Percentiles rank a stretch among this genome's conserved stretches.
Conservation (phyloP, 2,113 vertebrate genomes). For the Gadus macrocephalus region DNA sequence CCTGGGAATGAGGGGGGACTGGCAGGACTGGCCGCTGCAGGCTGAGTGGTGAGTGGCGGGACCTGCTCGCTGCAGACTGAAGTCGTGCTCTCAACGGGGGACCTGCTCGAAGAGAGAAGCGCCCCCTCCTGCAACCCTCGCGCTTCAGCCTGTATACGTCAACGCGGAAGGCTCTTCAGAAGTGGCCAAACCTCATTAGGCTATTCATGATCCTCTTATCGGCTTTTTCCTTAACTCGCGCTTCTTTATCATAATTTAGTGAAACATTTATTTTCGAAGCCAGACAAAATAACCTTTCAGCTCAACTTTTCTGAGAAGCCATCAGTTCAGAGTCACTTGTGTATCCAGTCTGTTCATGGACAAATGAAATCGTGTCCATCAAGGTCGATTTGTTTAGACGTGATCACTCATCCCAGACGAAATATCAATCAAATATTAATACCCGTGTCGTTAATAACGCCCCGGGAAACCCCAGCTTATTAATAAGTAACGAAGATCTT, state of each 20-base stretch:
- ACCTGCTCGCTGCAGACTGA: no score
- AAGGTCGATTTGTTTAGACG: no score
- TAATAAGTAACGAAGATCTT: slow-evolving; percentile 48
- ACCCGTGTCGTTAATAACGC: slow-evolving; percentile 13
- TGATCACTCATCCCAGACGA: slow-evolving; percentile 17
- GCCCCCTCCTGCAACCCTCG: slow-evolving; percentile 17
- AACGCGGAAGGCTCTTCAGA: neutral
- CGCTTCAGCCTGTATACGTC: neutral
- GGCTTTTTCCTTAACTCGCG: neutral
- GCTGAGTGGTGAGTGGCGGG: no score
- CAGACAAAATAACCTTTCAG: neutral
- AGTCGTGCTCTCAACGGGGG: slow-evolving; percentile 6
- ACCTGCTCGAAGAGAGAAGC: neutral
- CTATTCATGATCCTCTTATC: neutral
- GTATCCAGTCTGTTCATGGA: neutral
- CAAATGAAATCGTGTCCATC: no score
- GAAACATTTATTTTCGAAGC: no score
- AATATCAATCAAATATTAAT: slow-evolving; percentile 50
- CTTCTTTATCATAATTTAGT: neutral
- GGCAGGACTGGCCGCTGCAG: no score
- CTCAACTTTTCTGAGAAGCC: neutral
- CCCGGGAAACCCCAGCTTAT: slow-evolving; percentile 9
- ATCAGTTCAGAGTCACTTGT: no score
- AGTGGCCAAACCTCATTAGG: neutral
- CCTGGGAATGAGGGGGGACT: no score